Evolutionary conservation across 1,140 invertebrate genomes (phyloP).

Genomic region (Dysdera silvatica): DNA sequence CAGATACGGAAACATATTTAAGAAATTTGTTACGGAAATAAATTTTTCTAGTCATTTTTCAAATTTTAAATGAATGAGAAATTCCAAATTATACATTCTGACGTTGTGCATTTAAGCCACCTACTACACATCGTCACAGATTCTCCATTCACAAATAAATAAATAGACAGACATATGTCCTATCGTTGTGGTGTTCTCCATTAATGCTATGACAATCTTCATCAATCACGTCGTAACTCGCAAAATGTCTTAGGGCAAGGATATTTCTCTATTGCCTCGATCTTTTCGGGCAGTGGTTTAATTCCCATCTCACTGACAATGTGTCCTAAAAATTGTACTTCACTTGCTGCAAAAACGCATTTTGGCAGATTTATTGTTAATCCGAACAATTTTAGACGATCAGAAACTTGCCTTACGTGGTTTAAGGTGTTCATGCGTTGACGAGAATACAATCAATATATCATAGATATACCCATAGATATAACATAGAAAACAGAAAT

Average conservation of each 20-base stretch:
- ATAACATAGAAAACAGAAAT: neutral
- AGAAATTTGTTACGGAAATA: too few relatives aligned
- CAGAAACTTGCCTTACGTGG: constrained; percentile 41
- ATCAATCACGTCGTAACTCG: too few relatives aligned
- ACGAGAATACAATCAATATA: constrained; percentile 44
- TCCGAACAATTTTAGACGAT: constrained; percentile 35
- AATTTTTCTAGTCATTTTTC: too few relatives aligned
- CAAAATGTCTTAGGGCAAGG: constrained; percentile 37
- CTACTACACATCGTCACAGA: too few relatives aligned
- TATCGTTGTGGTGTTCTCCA: too few relatives aligned
- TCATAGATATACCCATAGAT: neutral
- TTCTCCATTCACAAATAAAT: too few relatives aligned
- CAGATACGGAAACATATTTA: too few relatives aligned
- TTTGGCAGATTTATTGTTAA: constrained; percentile 37
- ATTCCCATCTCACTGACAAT: constrained; percentile 5
- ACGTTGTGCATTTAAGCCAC: too few relatives aligned
- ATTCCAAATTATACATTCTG: too few relatives aligned
- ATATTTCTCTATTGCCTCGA: constrained; percentile 17
- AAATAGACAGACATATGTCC: too few relatives aligned
- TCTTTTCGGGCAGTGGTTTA: constrained; percentile 2
- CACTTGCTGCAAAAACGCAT: constrained; percentile 13
- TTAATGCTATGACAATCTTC: too few relatives aligned
- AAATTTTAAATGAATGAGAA: too few relatives aligned
- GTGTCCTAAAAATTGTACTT: constrained; percentile 17
- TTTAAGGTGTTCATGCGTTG: constrained; percentile 38